Conservation (phyloP, 2,888 invertebrate genomes). For the Idaea straminata region DNA sequence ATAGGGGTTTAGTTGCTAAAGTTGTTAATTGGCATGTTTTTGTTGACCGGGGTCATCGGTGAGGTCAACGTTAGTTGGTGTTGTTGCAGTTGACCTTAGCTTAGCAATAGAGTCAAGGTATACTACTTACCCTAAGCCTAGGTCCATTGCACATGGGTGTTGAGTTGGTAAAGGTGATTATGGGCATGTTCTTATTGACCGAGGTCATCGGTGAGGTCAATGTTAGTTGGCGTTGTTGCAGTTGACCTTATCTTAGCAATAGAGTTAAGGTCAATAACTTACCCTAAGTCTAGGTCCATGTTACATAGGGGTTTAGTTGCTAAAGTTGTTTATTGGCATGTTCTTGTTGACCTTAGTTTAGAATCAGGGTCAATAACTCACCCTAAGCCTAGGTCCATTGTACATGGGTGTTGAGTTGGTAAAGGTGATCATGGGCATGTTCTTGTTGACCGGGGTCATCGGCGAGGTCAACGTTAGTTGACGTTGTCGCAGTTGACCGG, state of each 20-base stretch:
- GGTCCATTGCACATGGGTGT: conserved; percentile 50
- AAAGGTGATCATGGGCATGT: conserved; percentile 45
- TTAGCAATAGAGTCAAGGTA: not conserved
- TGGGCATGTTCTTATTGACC: conserved; percentile 45
- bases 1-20: conserved; percentile 23
- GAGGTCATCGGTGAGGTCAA: conserved; percentile 49
- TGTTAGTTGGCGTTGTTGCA: conserved; percentile 62
- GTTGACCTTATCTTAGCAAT: too few species aligned
- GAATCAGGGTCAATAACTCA: conserved; percentile 34
- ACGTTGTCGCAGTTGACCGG: conserved; percentile 60
- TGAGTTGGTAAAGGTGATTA: conserved; percentile 43
- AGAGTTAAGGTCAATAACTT: conserved; percentile 27
- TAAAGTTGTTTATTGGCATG: too few species aligned
- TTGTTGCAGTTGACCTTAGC: not conserved
- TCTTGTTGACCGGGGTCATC: conserved; percentile 50
- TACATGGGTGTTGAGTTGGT: conserved; percentile 41
- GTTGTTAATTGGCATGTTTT: too few species aligned
- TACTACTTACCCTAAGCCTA: conserved; percentile 53
- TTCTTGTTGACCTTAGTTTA: not conserved
- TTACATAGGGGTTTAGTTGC: conserved; percentile 41
- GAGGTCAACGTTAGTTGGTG: not conserved
- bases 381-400: conserved; percentile 58
- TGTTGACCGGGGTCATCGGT: too few species aligned
- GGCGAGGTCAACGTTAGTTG: conserved; percentile 52
- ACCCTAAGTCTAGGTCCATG: conserved; percentile 61